Evolutionary conservation across 1,140 invertebrate species (phyloP), one percentile per base, ranked within the genome.

Genomic region (Bombyx mandarina): DNA sequence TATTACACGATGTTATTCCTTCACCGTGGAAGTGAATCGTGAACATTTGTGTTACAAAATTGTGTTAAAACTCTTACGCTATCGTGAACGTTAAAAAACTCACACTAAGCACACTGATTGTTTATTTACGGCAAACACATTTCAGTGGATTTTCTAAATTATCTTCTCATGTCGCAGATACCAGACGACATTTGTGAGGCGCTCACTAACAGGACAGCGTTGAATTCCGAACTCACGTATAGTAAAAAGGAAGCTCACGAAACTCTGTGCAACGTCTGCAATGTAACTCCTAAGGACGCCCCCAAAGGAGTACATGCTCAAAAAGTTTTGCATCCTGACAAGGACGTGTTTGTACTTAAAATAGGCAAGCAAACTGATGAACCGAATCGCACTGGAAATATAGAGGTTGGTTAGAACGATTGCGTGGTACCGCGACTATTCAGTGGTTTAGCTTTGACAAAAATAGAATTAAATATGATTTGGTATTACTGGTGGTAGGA

Each of bases 341-440:
- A 86, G 58, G 82, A 86, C 47, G 77, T 86, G 0, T 86, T 86
- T 50, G 59, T 85, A 5, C 45, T 86, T 46, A 84, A 86, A 63
- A 86, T 86, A 43, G 82, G 83, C 7, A 86, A 86, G 56, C 79
- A 82, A 56, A 86, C 83, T 6, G 79, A 83, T 45, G 83, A 86
- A 61, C 83, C 82, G 1, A 85, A 85, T 50, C 76, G 83, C 9
- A 86, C 82, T 26, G 81, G 81, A 35, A 83, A 81, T 57, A 86
- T 86, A 53, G 79, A 84, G 75, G 81, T 35, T 35, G 26, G 26
- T 35, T 35, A 35, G 2, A 35, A 35, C 26, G 26, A 35, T 35
- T 35, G 26, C 2, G 4, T 35, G 26, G 26, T 35, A 35, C 26
- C 2, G 26, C 26, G 2, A 3, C 4, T 35, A 35, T 5, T 35